phyloP scores from a whole-genome alignment of 1,140 invertebrate genomes.

The Bombus huntii region DNA sequence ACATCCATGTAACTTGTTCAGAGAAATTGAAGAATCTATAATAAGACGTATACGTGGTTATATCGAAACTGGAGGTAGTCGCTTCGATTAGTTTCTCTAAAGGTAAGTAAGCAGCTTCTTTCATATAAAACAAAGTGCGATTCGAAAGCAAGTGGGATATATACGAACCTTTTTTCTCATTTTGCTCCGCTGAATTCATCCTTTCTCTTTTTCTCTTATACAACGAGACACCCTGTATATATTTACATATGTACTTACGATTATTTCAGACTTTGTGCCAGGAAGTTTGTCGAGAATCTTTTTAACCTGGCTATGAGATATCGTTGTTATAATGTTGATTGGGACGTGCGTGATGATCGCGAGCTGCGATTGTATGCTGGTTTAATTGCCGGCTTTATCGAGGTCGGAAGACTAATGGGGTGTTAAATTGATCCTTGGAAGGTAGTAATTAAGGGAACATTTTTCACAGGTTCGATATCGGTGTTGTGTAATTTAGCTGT shows the following conservation, averaged over 20 bases:
- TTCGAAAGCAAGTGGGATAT: too few species aligned
- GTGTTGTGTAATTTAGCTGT: neutral
- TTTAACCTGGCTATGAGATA: neutral
- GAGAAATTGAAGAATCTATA: too few species aligned
- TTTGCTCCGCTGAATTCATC: too few species aligned
- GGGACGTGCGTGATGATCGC: slow-evolving; percentile 10
- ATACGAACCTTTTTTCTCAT: too few species aligned
- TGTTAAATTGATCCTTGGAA: slow-evolving; percentile 13
- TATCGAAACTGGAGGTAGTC: too few species aligned
- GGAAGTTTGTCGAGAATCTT: neutral
- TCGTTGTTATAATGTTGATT: neutral
- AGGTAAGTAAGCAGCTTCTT: too few species aligned
- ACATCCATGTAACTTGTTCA: too few species aligned
- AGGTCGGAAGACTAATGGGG: neutral
- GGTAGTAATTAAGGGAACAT: neutral
- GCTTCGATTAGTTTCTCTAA: too few species aligned
- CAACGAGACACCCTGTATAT: too few species aligned
- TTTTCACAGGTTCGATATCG: neutral
- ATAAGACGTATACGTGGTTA: too few species aligned
- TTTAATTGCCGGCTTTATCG: slow-evolving; percentile 25
- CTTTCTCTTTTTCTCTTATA: too few species aligned
- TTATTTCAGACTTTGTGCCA: neutral
- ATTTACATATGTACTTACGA: neutral
- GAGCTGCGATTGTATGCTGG: neutral
- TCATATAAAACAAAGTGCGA: too few species aligned